Evolutionary conservation across 2,113 vertebrate species (phyloP), one percentile per base, ranked within the genome.

Genomic region (Cyanistes caeruleus): DNA sequence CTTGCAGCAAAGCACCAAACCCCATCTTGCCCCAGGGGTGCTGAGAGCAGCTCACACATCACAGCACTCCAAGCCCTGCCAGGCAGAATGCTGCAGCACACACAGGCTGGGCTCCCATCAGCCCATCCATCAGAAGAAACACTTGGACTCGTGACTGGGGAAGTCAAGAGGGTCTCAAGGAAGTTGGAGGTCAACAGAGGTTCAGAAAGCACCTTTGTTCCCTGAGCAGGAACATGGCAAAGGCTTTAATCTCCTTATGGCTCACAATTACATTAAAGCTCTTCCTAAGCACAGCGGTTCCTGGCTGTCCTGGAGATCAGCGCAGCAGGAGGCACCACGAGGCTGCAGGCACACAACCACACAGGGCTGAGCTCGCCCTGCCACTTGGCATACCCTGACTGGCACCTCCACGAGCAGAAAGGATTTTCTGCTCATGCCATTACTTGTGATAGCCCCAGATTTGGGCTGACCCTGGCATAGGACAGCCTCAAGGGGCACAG

Each of bases 91-190:
- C 55, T 23, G 52, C 2, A 0, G 64, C 1, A 0, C 83, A 46
- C 0, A 0, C 85, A 39, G 53, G 30, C 88, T 60, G 20, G 2
- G 46, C 79, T 84, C 44, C 8, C 2, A 1, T 7, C 63, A 58
- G 33, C 68, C 60, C 52, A 81, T 76, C 87, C 84, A 95, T 74
- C 70, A 78, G 21, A 60, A 91, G 89, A 89, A 91, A 84, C 4
- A 3, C 58, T 94, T 74, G 59, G 58, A 55, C 58, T 91, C 49
- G 0, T 87, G 70, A 92, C 74, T 2, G 0, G 91, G 77, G 23
- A 92, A 83, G 80, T 95, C 90, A 91, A 94, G 84, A 94, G 95
- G 56, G 95, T 93, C 84, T 94, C 37, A 39, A 91, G 94, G 90
- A 95, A 96, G 88, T 7, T 64, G 44, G 58, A 85, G 95, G 91